phyloP scores from a whole-genome alignment of 2,113 vertebrate species.

The Chionis minor region DNA sequence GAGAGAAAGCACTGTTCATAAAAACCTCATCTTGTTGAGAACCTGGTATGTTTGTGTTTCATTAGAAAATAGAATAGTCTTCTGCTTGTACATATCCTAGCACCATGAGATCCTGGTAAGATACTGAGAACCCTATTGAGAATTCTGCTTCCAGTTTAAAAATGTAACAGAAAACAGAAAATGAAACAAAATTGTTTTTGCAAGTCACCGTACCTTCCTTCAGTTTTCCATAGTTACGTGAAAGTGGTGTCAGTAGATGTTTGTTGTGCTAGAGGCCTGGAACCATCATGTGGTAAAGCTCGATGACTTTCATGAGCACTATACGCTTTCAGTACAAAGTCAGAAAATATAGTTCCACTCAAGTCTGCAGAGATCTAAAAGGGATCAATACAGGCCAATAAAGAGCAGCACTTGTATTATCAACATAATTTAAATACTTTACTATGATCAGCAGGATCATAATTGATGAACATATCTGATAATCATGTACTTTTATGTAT shows the following conservation, averaged over 20 bases:
- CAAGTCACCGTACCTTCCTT: not conserved
- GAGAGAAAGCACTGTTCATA: not conserved
- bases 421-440: not conserved
- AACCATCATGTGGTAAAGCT: not conserved
- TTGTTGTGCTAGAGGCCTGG: not conserved
- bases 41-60: not conserved
- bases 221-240: not conserved
- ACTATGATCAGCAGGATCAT: not conserved
- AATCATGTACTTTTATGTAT: not conserved
- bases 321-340: not conserved
- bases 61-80: not conserved
- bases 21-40: not conserved
- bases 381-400: not conserved
- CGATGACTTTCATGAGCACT: not conserved
- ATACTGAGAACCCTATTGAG: not conserved
- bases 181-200: not conserved
- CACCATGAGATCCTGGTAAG: not conserved
- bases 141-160: not conserved
- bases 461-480: not conserved
- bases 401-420: not conserved
- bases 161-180: not conserved
- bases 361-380: not conserved
- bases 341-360: not conserved
- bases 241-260: not conserved
- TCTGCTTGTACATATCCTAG: not conserved